Evolutionary conservation across 2,888 invertebrate species (phyloP).

Genomic region (Xanthia icteritia): DNA sequence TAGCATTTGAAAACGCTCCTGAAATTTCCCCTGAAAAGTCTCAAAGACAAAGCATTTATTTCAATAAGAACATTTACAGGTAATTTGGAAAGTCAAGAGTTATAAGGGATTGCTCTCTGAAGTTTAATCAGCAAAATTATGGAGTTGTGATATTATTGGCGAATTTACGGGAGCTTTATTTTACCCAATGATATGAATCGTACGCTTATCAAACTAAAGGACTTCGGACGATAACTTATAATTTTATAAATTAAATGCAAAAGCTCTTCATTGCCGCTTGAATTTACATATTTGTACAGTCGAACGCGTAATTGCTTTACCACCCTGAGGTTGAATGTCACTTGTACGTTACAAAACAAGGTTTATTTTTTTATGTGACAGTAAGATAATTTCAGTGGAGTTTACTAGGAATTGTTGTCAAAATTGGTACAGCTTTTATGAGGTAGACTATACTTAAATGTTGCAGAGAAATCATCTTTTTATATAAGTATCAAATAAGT

Average conservation of each 20-base stretch:
- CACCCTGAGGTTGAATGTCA: neutral
- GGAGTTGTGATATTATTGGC: neutral
- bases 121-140: conserved; percentile 24
- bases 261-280: neutral
- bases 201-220: neutral
- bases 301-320: neutral
- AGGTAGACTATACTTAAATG: neutral
- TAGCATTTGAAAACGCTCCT: conserved; percentile 7
- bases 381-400: neutral
- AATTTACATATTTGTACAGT: neutral
- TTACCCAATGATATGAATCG: neutral
- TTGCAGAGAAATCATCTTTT: neutral
- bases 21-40: conserved; percentile 5
- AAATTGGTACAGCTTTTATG: neutral
- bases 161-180: neutral
- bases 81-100: conserved; percentile 25
- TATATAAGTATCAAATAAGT: no score
- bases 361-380: neutral
- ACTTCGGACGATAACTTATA: neutral
- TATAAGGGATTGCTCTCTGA: conserved; percentile 10
- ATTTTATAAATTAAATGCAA: neutral
- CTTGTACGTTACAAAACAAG: neutral
- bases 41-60: conserved; percentile 24
- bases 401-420: no score
- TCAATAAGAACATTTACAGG: conserved; percentile 20